A percentile compares a stretch with the other conserved stretches of the same genome.
phyloP scores from a whole-genome alignment of 2,888 invertebrate genomes.

The Acronicta aceris region DNA sequence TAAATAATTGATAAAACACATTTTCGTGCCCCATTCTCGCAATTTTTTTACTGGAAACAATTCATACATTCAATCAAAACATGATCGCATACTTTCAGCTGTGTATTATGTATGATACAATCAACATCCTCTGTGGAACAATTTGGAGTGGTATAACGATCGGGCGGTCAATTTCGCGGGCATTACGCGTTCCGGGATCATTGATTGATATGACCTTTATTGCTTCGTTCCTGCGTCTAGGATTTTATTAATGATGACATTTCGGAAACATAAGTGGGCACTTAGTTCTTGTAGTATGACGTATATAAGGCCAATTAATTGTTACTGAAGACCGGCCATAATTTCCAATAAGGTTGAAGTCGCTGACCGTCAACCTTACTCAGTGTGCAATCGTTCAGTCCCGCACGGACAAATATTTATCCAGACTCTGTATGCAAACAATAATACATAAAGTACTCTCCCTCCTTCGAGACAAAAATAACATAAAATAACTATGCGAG shows the following conservation, averaged over 20 bases:
- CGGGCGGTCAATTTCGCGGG: constrained; percentile 2
- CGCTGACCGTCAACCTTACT: constrained; percentile 39
- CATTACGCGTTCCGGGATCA: constrained; percentile 1
- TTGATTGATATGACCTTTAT: constrained; percentile 31
- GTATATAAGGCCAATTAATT: no score
- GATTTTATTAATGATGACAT: constrained; percentile 17
- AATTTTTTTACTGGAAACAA: not conserved
- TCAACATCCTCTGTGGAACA: constrained; percentile 36
- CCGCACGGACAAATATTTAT: constrained; percentile 33
- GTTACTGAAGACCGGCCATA: no score
- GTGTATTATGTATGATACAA: constrained; percentile 6
- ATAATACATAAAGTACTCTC: no score
- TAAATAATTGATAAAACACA: no score
- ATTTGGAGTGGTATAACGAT: constrained; percentile 21
- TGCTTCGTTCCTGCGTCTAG: constrained; percentile 13
- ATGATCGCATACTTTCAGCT: constrained; percentile 5
- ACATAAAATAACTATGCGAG: no score
- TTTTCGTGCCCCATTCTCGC: no score
- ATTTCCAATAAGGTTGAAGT: not conserved
- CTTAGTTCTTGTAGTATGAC: no score
- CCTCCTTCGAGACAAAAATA: no score
- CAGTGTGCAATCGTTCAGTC: constrained; percentile 35
- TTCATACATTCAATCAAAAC: constrained; percentile 24
- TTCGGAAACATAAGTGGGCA: not conserved
- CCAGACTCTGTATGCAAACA: not conserved